Evolutionary conservation across 1,140 invertebrate genomes (phyloP).

Genomic region (Panulirus ornatus): DNA sequence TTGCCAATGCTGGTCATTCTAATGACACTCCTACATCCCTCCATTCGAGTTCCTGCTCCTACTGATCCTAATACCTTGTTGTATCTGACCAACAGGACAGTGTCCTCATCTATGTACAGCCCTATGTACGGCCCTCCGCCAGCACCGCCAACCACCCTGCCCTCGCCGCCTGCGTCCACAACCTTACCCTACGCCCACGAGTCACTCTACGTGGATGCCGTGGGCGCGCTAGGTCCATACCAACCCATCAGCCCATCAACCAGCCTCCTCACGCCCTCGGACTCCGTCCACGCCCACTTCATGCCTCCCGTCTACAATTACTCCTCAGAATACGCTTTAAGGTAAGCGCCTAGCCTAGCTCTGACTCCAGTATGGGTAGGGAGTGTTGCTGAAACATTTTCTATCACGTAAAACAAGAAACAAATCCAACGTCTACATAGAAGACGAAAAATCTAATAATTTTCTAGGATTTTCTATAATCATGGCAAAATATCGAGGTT

Average conservation of each 20-base stretch:
- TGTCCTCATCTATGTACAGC: slow-evolving; percentile 37
- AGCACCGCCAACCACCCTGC: not conserved
- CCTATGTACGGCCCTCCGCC: not conserved
- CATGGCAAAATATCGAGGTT: too few species aligned
- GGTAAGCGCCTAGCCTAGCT: not conserved
- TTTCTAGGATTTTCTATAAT: too few species aligned
- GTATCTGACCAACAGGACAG: slow-evolving; percentile 36
- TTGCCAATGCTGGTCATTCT: too few species aligned
- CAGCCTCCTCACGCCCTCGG: slow-evolving; percentile 52
- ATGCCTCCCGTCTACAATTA: slow-evolving; percentile 43
- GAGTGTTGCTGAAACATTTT: too few species aligned
- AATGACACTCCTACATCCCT: not conserved
- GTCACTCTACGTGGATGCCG: slow-evolving; percentile 45
- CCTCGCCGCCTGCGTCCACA: slow-evolving; percentile 27
- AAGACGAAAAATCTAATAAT: too few species aligned
- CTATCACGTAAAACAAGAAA: too few species aligned
- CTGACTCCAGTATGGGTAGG: too few species aligned
- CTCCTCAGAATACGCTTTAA: slow-evolving; percentile 38
- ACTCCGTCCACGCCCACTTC: slow-evolving; percentile 28
- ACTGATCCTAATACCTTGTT: slow-evolving; percentile 14
- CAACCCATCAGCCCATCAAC: slow-evolving; percentile 58
- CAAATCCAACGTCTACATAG: too few species aligned
- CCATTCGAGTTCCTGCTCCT: not conserved
- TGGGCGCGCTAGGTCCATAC: slow-evolving; percentile 39
- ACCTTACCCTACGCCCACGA: slow-evolving; percentile 46